Evolutionary conservation across 1,140 invertebrate species (phyloP).

Genomic region (Dendrolimus punctatus): DNA sequence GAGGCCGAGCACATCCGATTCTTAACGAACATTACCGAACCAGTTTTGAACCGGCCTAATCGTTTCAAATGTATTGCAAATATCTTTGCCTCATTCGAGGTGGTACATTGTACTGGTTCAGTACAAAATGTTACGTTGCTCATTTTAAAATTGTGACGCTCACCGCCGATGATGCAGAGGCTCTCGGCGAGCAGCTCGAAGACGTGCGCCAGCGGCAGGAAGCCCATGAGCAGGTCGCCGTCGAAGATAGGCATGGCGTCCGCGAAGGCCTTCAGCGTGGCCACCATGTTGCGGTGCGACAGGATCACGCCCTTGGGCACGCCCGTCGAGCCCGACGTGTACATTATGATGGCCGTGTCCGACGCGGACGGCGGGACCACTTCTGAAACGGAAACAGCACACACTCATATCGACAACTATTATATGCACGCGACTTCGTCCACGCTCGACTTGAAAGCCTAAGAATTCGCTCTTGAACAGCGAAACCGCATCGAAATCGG

Average conservation of each 20-base stretch:
- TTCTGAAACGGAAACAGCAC: constrained; percentile 38
- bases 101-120: too few relatives aligned
- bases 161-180: constrained; percentile 77
- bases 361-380: constrained; percentile 75
- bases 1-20: too few relatives aligned
- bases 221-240: constrained; percentile 93
- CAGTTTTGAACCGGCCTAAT: too few relatives aligned
- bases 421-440: too few relatives aligned
- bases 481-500: too few relatives aligned
- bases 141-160: constrained; percentile 2
- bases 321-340: constrained; percentile 95
- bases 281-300: constrained; percentile 93
- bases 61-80: too few relatives aligned
- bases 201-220: constrained; percentile 97
- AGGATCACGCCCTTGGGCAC: constrained; percentile 89
- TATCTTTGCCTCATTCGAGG: too few relatives aligned
- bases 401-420: too few relatives aligned
- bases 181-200: constrained; percentile 92
- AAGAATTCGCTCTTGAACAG: too few relatives aligned
- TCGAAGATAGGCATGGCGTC: constrained; percentile 81
- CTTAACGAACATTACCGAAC: too few relatives aligned
- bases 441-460: too few relatives aligned
- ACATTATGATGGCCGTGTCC: constrained; percentile 96
- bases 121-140: too few relatives aligned
- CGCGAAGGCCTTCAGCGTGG: constrained; percentile 90